Evolutionary conservation across 2,888 invertebrate genomes (phyloP).

Genomic region (Sinhomidia bicolor): DNA sequence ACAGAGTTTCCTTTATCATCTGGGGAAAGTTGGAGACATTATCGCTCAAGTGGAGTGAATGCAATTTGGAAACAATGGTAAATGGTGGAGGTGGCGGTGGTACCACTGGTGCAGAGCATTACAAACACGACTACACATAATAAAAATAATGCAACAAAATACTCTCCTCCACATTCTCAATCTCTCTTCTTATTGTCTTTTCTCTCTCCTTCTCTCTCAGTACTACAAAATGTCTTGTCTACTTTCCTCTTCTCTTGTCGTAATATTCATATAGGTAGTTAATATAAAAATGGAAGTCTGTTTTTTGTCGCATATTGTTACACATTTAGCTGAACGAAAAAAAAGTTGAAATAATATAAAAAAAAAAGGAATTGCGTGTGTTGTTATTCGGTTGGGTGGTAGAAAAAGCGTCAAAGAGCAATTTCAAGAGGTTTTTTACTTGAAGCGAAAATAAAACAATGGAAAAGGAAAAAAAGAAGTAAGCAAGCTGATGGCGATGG

Average conservation of each 20-base stretch:
- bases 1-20: constrained; percentile 36
- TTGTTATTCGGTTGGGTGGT: constrained; percentile 30
- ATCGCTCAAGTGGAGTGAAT: constrained; percentile 56
- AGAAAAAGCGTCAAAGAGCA: constrained; percentile 59
- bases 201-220: neutral
- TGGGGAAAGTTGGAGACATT: constrained; percentile 46
- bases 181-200: neutral
- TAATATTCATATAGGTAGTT: constrained; percentile 15
- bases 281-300: neutral
- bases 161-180: neutral
- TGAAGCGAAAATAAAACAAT: constrained; percentile 58
- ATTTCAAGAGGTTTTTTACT: constrained; percentile 46
- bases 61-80: constrained; percentile 54
- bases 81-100: constrained; percentile 18
- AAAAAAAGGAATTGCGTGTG: constrained; percentile 10
- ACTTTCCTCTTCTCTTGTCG: neutral
- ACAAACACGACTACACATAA: constrained; percentile 42
- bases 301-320: no score
- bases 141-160: constrained; percentile 42
- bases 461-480: constrained; percentile 15
- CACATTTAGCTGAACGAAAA: no score
- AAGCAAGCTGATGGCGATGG: constrained; percentile 42
- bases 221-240: no score
- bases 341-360: constrained; percentile 44
- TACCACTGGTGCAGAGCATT: no score